Evolutionary conservation across 2,113 vertebrate species (phyloP).

Genomic region (Connochaetes taurinus): DNA sequence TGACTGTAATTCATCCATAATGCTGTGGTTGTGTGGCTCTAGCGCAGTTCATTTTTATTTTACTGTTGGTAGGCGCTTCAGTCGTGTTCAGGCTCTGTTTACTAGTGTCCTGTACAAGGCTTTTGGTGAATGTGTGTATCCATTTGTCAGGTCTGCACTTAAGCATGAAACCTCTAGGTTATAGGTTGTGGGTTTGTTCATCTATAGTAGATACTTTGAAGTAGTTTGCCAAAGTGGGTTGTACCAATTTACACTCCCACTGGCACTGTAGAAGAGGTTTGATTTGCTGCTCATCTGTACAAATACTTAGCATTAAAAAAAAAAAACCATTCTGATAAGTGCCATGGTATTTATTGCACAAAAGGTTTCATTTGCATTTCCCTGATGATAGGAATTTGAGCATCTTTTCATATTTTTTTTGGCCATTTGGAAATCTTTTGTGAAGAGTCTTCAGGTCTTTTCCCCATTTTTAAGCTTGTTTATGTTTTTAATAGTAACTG

Average conservation of each 20-base stretch:
- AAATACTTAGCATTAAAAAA: not conserved
- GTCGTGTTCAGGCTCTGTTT: not conserved
- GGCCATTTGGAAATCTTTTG: not conserved
- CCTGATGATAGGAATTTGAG: not conserved
- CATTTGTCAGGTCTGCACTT: not conserved
- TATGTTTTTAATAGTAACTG: not conserved
- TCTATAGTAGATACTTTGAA: not conserved
- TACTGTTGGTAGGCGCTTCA: not conserved
- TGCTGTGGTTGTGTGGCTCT: not conserved
- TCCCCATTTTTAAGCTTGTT: not conserved
- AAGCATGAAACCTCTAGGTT: not conserved
- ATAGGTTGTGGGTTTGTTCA: not conserved
- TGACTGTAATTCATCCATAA: not conserved
- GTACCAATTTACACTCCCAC: too few relatives aligned
- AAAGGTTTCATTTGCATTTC: not conserved
- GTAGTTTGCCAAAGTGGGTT: not conserved
- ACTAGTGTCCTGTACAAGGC: not conserved
- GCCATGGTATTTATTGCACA: not conserved
- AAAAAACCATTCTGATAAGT: not conserved
- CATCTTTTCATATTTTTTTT: not conserved
- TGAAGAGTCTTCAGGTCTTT: not conserved
- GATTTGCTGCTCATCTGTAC: not conserved
- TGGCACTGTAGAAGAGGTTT: not conserved
- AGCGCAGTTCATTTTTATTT: not conserved
- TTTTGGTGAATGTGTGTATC: not conserved